phyloP scores from a whole-genome alignment of 2,113 vertebrate species.

The Dromaius novaehollandiae region DNA sequence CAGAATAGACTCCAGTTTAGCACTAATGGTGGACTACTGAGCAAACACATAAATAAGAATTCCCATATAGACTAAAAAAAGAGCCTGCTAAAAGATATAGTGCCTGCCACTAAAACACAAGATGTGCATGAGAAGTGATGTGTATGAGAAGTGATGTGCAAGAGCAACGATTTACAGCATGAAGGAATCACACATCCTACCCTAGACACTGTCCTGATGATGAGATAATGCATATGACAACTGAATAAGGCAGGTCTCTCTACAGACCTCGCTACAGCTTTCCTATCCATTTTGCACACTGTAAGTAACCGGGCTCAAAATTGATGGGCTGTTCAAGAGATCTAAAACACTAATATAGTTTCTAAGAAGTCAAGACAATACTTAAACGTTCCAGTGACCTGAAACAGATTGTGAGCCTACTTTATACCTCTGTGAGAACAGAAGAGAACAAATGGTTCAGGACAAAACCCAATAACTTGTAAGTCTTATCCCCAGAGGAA shows the following conservation, averaged over 20 bases:
- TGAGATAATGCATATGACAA: not conserved
- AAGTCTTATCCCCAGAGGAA: not conserved
- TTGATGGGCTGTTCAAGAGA: not conserved
- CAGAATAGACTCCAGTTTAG: not conserved
- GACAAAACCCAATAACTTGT: not conserved
- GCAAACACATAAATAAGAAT: not conserved
- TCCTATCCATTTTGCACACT: not conserved
- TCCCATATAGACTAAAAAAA: not conserved
- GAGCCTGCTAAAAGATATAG: not conserved
- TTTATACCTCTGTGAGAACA: constrained; percentile 20
- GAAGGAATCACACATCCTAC: not conserved
- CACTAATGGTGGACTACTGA: not conserved
- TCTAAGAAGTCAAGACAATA: not conserved
- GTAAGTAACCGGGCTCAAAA: not conserved
- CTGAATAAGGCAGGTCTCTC: not conserved
- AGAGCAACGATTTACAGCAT: not conserved
- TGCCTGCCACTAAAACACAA: not conserved
- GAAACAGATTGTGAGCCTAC: not conserved
- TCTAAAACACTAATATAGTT: not conserved
- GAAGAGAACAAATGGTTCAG: not conserved
- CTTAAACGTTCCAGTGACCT: not conserved
- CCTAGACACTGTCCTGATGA: not conserved
- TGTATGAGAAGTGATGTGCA: too few species aligned
- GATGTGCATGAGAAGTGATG: too few species aligned
- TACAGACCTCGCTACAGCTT: not conserved